These are phyloP conservation scores for Neosilurus mollespiculum DNA, from an alignment of 2,797 vertebrate genomes.

Conservation along the genomic window DNA sequence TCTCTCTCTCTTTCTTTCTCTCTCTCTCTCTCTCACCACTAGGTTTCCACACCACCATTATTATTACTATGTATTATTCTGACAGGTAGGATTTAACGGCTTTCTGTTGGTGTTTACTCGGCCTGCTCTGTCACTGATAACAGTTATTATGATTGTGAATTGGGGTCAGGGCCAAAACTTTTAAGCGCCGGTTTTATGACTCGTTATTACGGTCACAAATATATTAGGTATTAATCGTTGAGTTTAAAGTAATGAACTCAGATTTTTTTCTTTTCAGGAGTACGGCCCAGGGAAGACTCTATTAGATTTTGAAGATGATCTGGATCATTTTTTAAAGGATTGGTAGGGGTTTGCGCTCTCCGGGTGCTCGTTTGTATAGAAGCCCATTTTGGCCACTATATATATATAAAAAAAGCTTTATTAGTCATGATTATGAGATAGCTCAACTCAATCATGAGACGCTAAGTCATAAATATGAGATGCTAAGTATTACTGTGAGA, in stretches of 20 bases:
- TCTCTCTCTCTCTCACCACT: too few relatives aligned
- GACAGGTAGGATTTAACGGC: neutral
- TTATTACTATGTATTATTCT: neutral
- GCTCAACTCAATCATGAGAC: too few relatives aligned
- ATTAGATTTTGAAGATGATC: too few relatives aligned
- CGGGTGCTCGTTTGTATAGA: too few relatives aligned
- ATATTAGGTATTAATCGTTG: neutral
- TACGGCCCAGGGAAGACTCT: too few relatives aligned
- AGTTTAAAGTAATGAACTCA: neutral
- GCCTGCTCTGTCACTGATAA: slow-evolving; percentile 3
- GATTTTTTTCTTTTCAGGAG: neutral
- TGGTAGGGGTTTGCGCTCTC: too few relatives aligned
- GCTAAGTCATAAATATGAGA: too few relatives aligned
- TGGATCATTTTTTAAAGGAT: too few relatives aligned
- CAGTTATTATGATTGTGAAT: neutral
- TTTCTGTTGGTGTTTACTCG: neutral
- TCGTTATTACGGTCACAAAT: neutral
- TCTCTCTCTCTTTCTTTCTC: neutral
- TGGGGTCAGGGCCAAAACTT: neutral
- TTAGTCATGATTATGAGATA: too few relatives aligned
- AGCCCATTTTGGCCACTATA: too few relatives aligned
- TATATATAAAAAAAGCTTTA: too few relatives aligned
- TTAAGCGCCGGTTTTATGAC: neutral
- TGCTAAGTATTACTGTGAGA: too few relatives aligned
- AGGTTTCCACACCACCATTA: neutral